Evolutionary conservation across 1,140 invertebrate genomes (phyloP).

Genomic region (Mamestra configurata): DNA sequence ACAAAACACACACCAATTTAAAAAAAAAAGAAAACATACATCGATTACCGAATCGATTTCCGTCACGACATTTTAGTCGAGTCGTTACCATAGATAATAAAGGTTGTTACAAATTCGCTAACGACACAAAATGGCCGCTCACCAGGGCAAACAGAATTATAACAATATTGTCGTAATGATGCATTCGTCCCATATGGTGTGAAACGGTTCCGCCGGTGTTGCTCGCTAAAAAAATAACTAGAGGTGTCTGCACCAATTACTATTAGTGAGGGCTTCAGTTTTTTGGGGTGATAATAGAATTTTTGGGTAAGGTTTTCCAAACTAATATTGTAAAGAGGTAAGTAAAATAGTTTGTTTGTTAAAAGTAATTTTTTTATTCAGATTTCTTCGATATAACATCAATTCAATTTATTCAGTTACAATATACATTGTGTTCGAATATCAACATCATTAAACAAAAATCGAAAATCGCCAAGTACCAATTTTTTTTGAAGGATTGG

Average conservation of each 20-base stretch:
- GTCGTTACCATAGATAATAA: conserved; percentile 54
- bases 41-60: conserved; percentile 43
- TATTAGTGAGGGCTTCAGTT: not conserved
- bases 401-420: too few relatives aligned
- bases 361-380: too few relatives aligned
- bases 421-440: too few relatives aligned
- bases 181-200: conserved; percentile 43
- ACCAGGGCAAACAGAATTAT: conserved; percentile 78
- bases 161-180: conserved; percentile 64
- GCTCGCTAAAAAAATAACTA: conserved; percentile 18
- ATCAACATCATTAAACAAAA: too few relatives aligned
- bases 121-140: conserved; percentile 73
- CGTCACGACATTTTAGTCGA: conserved; percentile 19
- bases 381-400: too few relatives aligned
- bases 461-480: too few relatives aligned
- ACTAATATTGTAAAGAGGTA: too few relatives aligned
- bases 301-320: not conserved
- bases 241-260: conserved; percentile 40
- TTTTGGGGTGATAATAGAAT: not conserved
- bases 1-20: not conserved
- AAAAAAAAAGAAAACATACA: conserved; percentile 63
- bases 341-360: too few relatives aligned
- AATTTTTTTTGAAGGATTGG: too few relatives aligned
- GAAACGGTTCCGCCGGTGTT: conserved; percentile 3
- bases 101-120: conserved; percentile 73